A percentile compares a stretch with the other conserved stretches of the same genome.
These are phyloP conservation scores for Siphonodentalium dalli DNA, from an alignment of 2,888 invertebrate species.

Conservation along the genomic window DNA sequence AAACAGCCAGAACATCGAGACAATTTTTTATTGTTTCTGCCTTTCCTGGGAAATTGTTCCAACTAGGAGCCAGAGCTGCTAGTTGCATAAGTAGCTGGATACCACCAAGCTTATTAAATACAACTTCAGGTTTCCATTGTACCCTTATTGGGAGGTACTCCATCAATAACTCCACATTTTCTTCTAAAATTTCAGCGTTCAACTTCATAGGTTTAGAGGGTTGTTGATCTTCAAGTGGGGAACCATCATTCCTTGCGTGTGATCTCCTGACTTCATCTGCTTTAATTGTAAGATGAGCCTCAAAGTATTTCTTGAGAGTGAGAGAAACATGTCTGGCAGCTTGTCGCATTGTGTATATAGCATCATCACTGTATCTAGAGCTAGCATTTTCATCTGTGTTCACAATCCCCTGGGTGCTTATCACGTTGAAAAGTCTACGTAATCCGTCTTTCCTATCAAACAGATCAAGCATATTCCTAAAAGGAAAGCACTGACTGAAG, in stretches of 20 bases:
- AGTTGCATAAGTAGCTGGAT: conserved; percentile 79
- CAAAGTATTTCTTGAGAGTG: conserved; percentile 87
- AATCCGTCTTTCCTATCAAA: conserved; percentile 95
- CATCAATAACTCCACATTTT: conserved; percentile 83
- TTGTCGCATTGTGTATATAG: conserved; percentile 88
- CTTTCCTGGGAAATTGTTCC: conserved; percentile 83
- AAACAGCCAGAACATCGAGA: conserved; percentile 85
- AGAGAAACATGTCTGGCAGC: conserved; percentile 90
- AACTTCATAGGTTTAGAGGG: conserved; percentile 69
- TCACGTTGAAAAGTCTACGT: conserved; percentile 91
- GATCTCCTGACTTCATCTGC: conserved; percentile 73
- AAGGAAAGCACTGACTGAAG: conserved; percentile 92
- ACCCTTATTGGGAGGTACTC: conserved; percentile 78
- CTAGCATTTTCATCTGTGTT: conserved; percentile 73
- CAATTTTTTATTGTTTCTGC: conserved; percentile 84
- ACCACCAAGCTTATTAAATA: conserved; percentile 84
- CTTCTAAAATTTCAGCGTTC: conserved; percentile 82
- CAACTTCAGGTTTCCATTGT: conserved; percentile 89
- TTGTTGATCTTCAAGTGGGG: conserved; percentile 66
- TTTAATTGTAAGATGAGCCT: conserved; percentile 84
- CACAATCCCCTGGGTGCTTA: conserved; percentile 85
- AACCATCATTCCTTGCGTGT: conserved; percentile 63
- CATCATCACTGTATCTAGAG: conserved; percentile 77
- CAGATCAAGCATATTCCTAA: conserved; percentile 89
- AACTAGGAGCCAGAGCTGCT: conserved; percentile 87